Conservation (phyloP, 2,797 vertebrate genomes). For the Cuculus canorus region DNA sequence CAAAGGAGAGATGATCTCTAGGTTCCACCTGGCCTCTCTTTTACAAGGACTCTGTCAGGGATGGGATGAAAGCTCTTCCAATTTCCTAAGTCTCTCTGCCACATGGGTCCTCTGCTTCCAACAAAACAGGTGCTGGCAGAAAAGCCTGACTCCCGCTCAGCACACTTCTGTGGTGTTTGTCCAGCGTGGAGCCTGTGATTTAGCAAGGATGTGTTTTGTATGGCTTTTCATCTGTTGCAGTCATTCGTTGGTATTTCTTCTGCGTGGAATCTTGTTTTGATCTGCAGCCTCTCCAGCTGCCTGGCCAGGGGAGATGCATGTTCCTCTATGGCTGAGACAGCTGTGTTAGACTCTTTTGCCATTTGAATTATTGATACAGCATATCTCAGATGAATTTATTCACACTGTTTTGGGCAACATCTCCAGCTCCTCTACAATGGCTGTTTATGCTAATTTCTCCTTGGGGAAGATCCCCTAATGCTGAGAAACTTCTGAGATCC, state of each 20-base stretch:
- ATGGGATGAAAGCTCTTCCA: background rate
- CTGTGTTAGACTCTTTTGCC: background rate
- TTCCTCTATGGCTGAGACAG: background rate
- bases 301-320: accelerated
- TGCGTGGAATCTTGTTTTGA: background rate
- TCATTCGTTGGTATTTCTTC: background rate
- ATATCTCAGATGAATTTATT: constrained; percentile 21
- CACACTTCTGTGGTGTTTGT: background rate
- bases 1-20: background rate
- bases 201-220: background rate
- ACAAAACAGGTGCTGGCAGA: background rate
- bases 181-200: background rate
- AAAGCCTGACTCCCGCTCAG: background rate
- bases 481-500: constrained; percentile 25
- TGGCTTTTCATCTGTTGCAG: background rate
- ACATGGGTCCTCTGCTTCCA: background rate
- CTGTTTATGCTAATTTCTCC: constrained; percentile 16
- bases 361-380: constrained; percentile 41
- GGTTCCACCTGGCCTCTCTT: background rate
- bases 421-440: background rate
- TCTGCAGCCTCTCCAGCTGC: background rate
- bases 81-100: background rate
- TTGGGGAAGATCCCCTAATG: background rate
- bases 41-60: background rate
- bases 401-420: background rate